Evolutionary conservation across 2,113 vertebrate genomes (phyloP).

Genomic region (Loxodonta africana): DNA sequence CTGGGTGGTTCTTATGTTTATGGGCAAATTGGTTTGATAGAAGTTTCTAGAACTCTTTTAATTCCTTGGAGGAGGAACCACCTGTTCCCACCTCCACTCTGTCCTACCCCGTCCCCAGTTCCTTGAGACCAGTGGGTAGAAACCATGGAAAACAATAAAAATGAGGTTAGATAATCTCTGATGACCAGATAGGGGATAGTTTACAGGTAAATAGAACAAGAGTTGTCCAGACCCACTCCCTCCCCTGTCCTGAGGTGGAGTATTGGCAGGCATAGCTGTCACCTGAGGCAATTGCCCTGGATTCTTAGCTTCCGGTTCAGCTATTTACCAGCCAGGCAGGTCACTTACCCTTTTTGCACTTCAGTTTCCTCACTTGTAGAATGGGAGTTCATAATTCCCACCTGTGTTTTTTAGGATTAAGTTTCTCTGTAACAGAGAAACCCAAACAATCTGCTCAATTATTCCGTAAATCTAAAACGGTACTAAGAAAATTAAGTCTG

Average conservation of each 20-base stretch:
- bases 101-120: neutral
- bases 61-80: neutral
- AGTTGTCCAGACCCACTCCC: neutral
- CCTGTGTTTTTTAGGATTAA: neutral
- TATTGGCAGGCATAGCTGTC: accelerated
- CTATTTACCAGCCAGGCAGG: neutral
- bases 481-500: neutral
- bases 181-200: neutral
- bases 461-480: no score
- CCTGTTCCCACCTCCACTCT: neutral
- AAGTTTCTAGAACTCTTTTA: neutral
- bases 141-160: neutral
- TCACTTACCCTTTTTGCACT: neutral
- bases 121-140: neutral
- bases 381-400: neutral
- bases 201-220: neutral
- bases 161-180: neutral
- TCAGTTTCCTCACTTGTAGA: neutral
- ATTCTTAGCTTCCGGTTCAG: neutral
- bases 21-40: neutral
- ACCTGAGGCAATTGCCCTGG: accelerated
- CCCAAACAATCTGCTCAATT: no score
- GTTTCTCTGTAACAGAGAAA: neutral
- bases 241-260: neutral
- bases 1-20: constrained; percentile 17